Conservation (phyloP, 2,113 vertebrate species). For the Morone saxatilis region DNA sequence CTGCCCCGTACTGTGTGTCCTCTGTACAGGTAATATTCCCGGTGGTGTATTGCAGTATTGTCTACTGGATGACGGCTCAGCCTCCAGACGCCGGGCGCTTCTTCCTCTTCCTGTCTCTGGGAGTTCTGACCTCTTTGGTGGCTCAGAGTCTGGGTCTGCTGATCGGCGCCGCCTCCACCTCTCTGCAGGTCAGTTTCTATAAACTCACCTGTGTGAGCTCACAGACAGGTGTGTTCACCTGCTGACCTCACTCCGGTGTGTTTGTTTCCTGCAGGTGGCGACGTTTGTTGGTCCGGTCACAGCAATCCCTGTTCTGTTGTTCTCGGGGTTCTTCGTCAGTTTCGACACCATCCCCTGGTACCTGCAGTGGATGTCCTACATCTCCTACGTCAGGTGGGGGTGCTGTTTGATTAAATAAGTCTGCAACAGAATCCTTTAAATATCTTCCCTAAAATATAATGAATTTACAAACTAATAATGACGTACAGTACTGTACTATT, state of each 20-base stretch:
- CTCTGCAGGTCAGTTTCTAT: conserved; percentile 87
- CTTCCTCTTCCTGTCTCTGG: conserved; percentile 91
- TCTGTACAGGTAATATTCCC: conserved; percentile 85
- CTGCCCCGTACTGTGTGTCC: not conserved
- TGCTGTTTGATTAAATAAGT: not conserved
- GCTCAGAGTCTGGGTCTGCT: conserved; percentile 96
- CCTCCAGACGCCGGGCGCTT: conserved; percentile 91
- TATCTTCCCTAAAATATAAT: not conserved
- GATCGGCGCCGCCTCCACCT: conserved; percentile 95
- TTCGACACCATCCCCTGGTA: conserved; percentile 99
- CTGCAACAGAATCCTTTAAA: not conserved
- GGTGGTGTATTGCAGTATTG: conserved; percentile 92
- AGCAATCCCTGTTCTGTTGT: conserved; percentile 94
- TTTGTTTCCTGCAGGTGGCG: conserved; percentile 87
- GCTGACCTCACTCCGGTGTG: not conserved
- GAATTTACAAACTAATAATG: not conserved
- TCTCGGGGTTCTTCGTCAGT: conserved; percentile 98
- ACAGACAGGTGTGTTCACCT: not conserved
- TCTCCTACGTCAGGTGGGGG: conserved; percentile 95
- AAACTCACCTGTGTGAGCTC: not conserved
- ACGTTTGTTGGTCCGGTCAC: conserved; percentile 96
- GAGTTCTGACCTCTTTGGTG: conserved; percentile 92
- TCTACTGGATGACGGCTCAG: conserved; percentile 99
- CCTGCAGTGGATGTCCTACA: conserved; percentile 97
- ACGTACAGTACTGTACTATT: too few relatives aligned